phyloP scores from a whole-genome alignment of 2,888 invertebrate species.

The Ophion ventricosus region DNA sequence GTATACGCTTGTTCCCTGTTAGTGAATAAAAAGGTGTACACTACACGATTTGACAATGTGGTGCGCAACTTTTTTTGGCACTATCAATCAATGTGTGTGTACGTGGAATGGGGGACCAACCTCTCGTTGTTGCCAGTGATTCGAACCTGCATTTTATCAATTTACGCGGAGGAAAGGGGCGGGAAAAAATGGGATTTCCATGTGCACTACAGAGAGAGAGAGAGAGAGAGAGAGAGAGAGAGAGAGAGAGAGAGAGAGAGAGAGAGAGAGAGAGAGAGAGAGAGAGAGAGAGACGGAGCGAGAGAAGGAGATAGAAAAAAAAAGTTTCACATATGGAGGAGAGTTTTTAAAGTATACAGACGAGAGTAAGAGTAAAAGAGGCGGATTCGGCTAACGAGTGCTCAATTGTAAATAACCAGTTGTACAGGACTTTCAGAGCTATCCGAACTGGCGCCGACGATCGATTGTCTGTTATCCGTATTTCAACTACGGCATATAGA shows the following conservation, averaged over 20 bases:
- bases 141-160: slow-evolving; percentile 77
- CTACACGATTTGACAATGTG: slow-evolving; percentile 8
- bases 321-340: slow-evolving; percentile 28
- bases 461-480: slow-evolving; percentile 69
- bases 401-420: slow-evolving; percentile 77
- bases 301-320: slow-evolving; percentile 39
- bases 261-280: slow-evolving; percentile 44
- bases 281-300: slow-evolving; percentile 68
- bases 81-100: slow-evolving; percentile 33
- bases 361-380: slow-evolving; percentile 35
- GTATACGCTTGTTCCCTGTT: slow-evolving; percentile 12
- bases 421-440: slow-evolving; percentile 69
- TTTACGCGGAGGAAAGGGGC: slow-evolving; percentile 67
- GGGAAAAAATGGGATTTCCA: slow-evolving; percentile 71
- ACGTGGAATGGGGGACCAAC: slow-evolving; percentile 24
- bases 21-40: slow-evolving; percentile 28
- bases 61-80: slow-evolving; percentile 35
- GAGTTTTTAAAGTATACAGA: slow-evolving; percentile 33
- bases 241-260: slow-evolving; percentile 43
- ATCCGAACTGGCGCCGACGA: slow-evolving; percentile 69
- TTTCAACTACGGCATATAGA: slow-evolving; percentile 38
- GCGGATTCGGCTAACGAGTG: slow-evolving; percentile 75
- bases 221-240: slow-evolving; percentile 45
- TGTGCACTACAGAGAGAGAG: slow-evolving; percentile 61
- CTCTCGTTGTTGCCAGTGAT: slow-evolving; percentile 69